Percentiles rank a stretch among this genome's conserved stretches.
phyloP scores from a whole-genome alignment of 2,113 vertebrate genomes.

The Menidia beryllina region DNA sequence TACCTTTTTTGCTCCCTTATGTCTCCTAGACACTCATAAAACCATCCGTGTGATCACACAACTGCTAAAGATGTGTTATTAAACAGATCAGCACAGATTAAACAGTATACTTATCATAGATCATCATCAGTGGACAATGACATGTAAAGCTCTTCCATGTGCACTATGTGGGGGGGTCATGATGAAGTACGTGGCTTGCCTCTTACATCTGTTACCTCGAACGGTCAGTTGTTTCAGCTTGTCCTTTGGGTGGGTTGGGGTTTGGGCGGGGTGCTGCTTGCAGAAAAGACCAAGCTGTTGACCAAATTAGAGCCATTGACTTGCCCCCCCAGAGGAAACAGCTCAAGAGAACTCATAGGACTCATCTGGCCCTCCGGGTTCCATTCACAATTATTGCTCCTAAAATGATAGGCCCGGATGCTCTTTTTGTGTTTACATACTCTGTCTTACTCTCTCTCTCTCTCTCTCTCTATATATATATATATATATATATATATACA shows the following conservation, averaged over 20 bases:
- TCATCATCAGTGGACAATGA: conserved; percentile 40
- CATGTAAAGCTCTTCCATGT: conserved; percentile 31
- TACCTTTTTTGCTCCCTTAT: background rate
- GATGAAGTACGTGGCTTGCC: conserved; percentile 29
- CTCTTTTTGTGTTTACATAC: conserved; percentile 38
- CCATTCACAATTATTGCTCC: conserved; percentile 70
- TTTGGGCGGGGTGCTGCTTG: conserved; percentile 53
- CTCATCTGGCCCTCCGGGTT: conserved; percentile 68
- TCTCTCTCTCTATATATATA: background rate
- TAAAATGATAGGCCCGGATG: conserved; percentile 57
- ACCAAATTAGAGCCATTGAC: conserved; percentile 69
- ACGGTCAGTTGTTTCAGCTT: conserved; percentile 60
- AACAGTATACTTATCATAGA: conserved; percentile 13
- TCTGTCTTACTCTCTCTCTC: background rate
- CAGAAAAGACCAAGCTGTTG: conserved; percentile 68
- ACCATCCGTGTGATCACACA: background rate
- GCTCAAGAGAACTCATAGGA: conserved; percentile 44
- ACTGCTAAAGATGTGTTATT: too few species aligned
- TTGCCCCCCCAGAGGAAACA: conserved; percentile 65
- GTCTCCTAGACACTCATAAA: background rate
- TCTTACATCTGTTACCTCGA: conserved; percentile 50
- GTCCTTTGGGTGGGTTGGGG: too few species aligned
- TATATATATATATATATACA: too few species aligned
- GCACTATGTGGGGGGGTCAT: conserved; percentile 12
- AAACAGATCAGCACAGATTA: background rate